Conservation (phyloP, 1,140 invertebrate genomes). For the Rhopalosiphum maidis region DNA sequence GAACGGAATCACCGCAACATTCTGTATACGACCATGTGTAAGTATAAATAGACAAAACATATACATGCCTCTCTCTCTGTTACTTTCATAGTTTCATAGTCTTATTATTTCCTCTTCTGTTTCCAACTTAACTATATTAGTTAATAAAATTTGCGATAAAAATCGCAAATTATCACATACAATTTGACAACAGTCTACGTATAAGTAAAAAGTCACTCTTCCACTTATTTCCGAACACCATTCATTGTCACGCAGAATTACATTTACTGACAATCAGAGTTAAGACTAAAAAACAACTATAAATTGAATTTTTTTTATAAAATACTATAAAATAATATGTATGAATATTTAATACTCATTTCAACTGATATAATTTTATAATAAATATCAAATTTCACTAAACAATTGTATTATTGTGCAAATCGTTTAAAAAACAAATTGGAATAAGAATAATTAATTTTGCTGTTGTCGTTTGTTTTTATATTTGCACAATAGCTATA, state of each 20-base stretch:
- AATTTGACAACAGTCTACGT: background rate
- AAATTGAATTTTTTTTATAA: background rate
- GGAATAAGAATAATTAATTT: background rate
- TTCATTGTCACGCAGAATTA: background rate
- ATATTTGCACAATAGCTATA: background rate
- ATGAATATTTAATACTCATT: background rate
- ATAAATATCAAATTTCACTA: background rate
- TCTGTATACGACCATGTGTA: slow-evolving; percentile 1
- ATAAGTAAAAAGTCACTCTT: background rate
- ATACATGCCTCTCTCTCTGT: background rate
- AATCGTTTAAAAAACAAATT: background rate
- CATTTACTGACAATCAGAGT: background rate
- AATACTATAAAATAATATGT: background rate
- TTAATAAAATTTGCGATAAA: no score
- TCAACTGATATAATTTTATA: background rate
- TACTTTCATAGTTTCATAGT: background rate
- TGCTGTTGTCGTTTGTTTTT: background rate
- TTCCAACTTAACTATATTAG: background rate
- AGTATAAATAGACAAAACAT: background rate
- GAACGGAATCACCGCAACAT: background rate
- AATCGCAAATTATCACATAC: background rate
- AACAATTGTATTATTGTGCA: background rate
- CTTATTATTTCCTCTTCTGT: background rate
- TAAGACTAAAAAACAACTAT: background rate
- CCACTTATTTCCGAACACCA: background rate